Evolutionary conservation across 2,888 invertebrate species (phyloP).

Genomic region (Candidula unifasciata): DNA sequence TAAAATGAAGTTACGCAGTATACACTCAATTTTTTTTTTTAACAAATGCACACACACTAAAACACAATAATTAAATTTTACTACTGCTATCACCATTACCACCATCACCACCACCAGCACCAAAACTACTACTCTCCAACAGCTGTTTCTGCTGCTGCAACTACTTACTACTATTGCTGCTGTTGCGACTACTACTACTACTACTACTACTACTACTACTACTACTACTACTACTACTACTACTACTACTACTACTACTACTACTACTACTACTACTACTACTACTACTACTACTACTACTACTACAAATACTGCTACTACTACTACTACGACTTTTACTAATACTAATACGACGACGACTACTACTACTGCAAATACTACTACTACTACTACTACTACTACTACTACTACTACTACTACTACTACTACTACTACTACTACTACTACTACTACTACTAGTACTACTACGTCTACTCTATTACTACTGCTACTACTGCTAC

Average conservation of each 20-base stretch:
- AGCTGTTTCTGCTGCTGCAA: neutral
- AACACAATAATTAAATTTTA: too few relatives aligned
- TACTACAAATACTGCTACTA: slow-evolving; percentile 5
- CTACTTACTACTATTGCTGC: neutral
- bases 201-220: slow-evolving; percentile 15
- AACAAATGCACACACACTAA: too few relatives aligned
- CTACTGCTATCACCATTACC: too few relatives aligned
- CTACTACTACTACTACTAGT: neutral
- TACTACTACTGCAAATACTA: neutral
- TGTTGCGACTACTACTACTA: slow-evolving; percentile 7
- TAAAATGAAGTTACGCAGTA: too few relatives aligned
- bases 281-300: slow-evolving; percentile 18
- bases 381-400: neutral
- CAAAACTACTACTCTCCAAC: too few relatives aligned
- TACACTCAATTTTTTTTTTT: too few relatives aligned
- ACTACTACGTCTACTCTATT: neutral
- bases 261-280: slow-evolving; percentile 5
- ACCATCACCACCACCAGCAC: too few relatives aligned
- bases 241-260: slow-evolving; percentile 1
- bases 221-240: neutral
- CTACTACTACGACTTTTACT: neutral
- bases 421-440: slow-evolving; percentile 9
- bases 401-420: neutral
- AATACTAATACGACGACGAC: neutral
- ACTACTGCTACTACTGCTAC: too few relatives aligned